Percentiles rank a stretch among this genome's conserved stretches.
These are phyloP conservation scores for Pithys albifrons DNA, from an alignment of 2,113 vertebrate species.

Conservation along the genomic window DNA sequence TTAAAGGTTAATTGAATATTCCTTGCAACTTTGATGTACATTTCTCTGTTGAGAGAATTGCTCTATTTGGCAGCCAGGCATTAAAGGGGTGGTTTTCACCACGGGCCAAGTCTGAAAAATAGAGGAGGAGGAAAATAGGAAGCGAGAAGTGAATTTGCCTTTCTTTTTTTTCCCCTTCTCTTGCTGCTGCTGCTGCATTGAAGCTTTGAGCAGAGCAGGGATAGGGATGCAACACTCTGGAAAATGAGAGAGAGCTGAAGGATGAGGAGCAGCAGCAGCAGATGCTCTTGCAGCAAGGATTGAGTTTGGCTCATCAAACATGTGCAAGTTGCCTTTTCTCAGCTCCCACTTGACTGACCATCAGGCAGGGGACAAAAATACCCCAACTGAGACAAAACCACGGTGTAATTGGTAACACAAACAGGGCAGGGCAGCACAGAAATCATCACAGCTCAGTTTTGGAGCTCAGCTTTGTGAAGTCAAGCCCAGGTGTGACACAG, in stretches of 20 bases:
- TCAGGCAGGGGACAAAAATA: not conserved
- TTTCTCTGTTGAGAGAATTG: not conserved
- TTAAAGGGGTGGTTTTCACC: slow-evolving; percentile 20
- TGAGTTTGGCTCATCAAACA: not conserved
- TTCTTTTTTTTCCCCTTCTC: not conserved
- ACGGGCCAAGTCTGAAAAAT: not conserved
- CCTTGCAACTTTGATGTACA: not conserved
- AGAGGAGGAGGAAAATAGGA: not conserved
- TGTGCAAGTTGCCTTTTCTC: not conserved
- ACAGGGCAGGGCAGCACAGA: not conserved
- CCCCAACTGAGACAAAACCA: not conserved
- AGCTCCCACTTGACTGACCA: not conserved
- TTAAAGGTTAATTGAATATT: slow-evolving; percentile 18
- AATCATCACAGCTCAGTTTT: not conserved
- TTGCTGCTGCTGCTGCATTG: not conserved
- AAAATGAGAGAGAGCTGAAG: not conserved
- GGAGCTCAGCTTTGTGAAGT: not conserved
- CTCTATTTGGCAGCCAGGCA: slow-evolving; percentile 26
- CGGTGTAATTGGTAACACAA: fast-evolving
- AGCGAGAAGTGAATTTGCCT: not conserved
- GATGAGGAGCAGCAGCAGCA: not conserved
- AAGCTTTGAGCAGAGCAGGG: not conserved
- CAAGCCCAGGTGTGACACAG: fast-evolving
- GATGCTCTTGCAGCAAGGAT: not conserved
- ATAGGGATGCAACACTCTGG: not conserved